A percentile compares a stretch with the other conserved stretches of the same genome.
Evolutionary conservation across 2,888 invertebrate species (phyloP).

Genomic region (Acleris emargana): DNA sequence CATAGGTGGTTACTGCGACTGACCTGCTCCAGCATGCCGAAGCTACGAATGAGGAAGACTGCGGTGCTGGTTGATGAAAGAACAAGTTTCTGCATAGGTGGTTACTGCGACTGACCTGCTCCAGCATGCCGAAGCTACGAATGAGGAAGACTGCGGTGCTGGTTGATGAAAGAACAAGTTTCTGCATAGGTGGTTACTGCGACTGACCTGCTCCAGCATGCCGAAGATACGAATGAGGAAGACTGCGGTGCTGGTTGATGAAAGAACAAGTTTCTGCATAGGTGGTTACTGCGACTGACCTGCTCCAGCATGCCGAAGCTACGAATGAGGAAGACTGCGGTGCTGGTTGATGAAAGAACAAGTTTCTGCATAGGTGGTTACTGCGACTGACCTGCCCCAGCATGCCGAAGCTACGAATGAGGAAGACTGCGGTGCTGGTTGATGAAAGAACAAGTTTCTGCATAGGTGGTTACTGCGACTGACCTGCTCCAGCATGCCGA

Average conservation of each 20-base stretch:
- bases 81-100: background rate
- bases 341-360: too few species aligned
- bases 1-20: background rate
- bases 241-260: constrained; percentile 84
- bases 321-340: constrained; percentile 87
- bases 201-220: constrained; percentile 84
- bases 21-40: constrained; percentile 87
- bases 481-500: constrained; percentile 87
- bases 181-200: background rate
- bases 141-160: constrained; percentile 86
- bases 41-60: constrained; percentile 87
- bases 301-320: constrained; percentile 90
- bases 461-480: background rate
- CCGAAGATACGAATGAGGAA: constrained; percentile 88
- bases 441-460: background rate
- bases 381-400: constrained; percentile 82
- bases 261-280: too few species aligned
- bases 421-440: constrained; percentile 83
- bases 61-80: constrained; percentile 80
- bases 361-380: background rate
- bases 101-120: constrained; percentile 73
- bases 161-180: constrained; percentile 65
- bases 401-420: constrained; percentile 88
- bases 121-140: constrained; percentile 87
- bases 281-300: too few species aligned